phyloP scores from a whole-genome alignment of 2,113 vertebrate genomes.

The Lophotis ruficrista region DNA sequence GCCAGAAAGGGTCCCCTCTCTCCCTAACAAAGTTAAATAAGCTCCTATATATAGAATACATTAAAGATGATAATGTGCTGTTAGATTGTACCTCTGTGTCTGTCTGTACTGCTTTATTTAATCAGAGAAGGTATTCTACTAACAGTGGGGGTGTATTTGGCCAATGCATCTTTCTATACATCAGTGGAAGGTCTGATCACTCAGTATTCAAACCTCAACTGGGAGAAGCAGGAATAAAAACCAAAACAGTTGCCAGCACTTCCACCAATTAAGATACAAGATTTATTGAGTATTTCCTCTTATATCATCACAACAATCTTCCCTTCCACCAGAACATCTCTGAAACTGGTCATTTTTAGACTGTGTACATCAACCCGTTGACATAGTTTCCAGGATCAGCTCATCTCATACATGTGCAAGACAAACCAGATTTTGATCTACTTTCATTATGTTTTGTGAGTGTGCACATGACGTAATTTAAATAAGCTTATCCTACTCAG shows the following conservation, averaged over 20 bases:
- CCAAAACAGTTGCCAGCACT: neutral
- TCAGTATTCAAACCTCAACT: neutral
- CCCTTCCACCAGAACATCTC: neutral
- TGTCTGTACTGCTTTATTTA: neutral
- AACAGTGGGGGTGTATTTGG: rapidly evolving
- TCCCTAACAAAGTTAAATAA: neutral
- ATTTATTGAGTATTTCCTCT: neutral
- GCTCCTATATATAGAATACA: neutral
- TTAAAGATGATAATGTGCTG: no score
- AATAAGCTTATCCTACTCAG: slow-evolving; percentile 63
- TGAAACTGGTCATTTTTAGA: neutral
- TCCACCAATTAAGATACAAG: neutral
- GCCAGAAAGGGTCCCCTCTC: neutral
- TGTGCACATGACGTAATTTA: slow-evolving; percentile 1
- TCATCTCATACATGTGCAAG: neutral
- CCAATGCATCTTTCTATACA: neutral
- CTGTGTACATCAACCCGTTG: neutral
- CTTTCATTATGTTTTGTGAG: neutral
- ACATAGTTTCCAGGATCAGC: neutral
- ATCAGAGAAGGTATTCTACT: neutral
- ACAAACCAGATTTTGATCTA: neutral
- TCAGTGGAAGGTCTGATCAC: neutral
- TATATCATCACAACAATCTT: neutral
- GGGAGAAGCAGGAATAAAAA: neutral
- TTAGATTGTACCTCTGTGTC: neutral